Evolutionary conservation across 2,797 vertebrate genomes (phyloP).

Genomic region (Odontamblyopus rebecca): DNA sequence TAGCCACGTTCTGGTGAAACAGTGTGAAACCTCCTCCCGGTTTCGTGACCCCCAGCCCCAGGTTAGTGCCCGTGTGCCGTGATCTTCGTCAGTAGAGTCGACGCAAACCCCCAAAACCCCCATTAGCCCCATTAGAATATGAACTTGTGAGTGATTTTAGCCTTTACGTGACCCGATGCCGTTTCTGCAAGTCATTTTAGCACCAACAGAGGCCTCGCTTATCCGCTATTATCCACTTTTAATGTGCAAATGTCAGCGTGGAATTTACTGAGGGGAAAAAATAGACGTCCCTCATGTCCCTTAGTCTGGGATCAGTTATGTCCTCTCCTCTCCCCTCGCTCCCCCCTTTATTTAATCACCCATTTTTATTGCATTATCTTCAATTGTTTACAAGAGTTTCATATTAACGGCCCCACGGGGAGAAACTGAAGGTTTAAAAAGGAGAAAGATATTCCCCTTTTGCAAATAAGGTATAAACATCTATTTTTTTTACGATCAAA

Average conservation of each 20-base stretch:
- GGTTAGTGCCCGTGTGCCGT: conserved; percentile 24
- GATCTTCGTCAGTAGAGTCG: conserved; percentile 31
- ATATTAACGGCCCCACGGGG: no score
- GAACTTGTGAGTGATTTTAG: conserved; percentile 18
- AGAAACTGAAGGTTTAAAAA: no score
- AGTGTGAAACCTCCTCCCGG: conserved; percentile 7
- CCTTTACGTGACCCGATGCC: conserved; percentile 8
- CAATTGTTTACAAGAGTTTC: no score
- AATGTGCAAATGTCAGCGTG: neutral
- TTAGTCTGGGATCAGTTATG: neutral
- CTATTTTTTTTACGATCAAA: no score
- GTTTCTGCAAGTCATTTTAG: neutral
- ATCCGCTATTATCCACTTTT: neutral
- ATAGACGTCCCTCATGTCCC: no score
- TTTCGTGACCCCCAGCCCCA: conserved; percentile 24
- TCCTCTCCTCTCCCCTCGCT: neutral
- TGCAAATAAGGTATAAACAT: no score
- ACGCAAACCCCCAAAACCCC: conserved; percentile 1
- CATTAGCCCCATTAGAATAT: neutral
- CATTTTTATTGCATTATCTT: no score
- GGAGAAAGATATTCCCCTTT: no score
- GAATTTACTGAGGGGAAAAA: no score
- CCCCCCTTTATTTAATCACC: no score
- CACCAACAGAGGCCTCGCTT: neutral
- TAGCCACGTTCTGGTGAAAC: conserved; percentile 12